These are phyloP conservation scores for Cochlearius cochlearius DNA, from an alignment of 2,113 vertebrate genomes.

Conservation along the genomic window DNA sequence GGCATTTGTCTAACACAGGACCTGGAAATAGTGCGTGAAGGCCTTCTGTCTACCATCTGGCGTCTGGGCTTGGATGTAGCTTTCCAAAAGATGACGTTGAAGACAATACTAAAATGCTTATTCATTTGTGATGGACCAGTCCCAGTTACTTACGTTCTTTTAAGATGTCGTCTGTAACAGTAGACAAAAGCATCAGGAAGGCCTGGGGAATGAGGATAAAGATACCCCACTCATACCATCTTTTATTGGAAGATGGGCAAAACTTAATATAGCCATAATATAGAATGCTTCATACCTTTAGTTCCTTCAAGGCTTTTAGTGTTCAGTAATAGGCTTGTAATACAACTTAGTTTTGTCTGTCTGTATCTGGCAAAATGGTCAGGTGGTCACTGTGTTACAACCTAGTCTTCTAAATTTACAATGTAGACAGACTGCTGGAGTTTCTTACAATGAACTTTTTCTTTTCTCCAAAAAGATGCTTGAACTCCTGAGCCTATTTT, in stretches of 20 bases:
- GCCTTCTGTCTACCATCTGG: neutral
- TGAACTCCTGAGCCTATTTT: neutral
- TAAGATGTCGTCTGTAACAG: neutral
- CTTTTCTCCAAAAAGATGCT: neutral
- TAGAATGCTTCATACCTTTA: neutral
- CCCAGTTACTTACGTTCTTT: neutral
- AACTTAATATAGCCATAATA: neutral
- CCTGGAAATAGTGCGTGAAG: neutral
- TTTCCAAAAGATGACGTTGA: neutral
- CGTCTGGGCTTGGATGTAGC: neutral
- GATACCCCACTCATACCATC: neutral
- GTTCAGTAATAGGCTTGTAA: neutral
- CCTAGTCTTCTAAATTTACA: neutral
- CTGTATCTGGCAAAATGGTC: neutral
- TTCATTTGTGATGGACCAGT: neutral
- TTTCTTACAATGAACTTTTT: neutral
- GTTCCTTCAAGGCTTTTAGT: neutral
- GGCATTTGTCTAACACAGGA: neutral
- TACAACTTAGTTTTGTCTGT: neutral
- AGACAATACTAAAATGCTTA: neutral
- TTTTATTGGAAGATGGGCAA: neutral
- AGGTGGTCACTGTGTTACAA: neutral
- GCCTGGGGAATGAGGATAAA: neutral
- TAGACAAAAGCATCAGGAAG: neutral
- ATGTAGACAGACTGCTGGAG: rapidly evolving